Base-by-base conservation (phyloP, 2,797 vertebrate species). In the Syngnathus rostellatus region DNA sequence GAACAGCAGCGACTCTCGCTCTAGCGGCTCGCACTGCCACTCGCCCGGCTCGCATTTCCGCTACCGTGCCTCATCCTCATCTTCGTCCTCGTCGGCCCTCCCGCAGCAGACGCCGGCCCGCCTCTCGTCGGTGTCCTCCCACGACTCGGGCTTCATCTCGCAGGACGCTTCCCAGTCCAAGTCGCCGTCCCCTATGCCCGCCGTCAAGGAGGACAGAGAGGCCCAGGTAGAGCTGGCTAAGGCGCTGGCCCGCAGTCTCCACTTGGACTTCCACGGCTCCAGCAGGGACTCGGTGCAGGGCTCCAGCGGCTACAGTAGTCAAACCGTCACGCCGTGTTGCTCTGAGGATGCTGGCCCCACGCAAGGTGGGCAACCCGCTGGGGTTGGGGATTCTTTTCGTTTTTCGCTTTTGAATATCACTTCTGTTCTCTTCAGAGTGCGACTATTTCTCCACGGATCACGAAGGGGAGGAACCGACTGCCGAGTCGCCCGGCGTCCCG, bases 91-190 rank as follows among this genome's bases (percentile, higher is more conserved):
- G 85, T 93, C 93, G 90, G 91, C 93, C 92, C 90, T 93, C 94
- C 92, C 94, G 92, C 92, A 96, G 92, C 92, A 95, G 92, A 84
- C 11, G 82, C 86, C 0, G 88, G 93, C 59, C 86, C 94, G 96
- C 78, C 94, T 98, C 85, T 94, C 94, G 92, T 97, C 95, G 19
- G 89, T 98, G 83, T 98, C 97, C 51, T 98, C 97, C 41, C 97
- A 98, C 2, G 96, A 98, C 85, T 99, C 97, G 0, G 97, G 96
- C 86, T 98, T 98, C 73, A 88, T 98, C 86, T 98, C 96, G 70
- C 96, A 99, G 91, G 96, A 99, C 0, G 91, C 95, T 59, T 74
- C 91, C 72, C 95, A 95, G 84, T 98, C 96, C 90, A 98, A 98
- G 81, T 94, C 97, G 0, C 95, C 97, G 14, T 98, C 96, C 0